Evolutionary conservation across 2,113 vertebrate genomes (phyloP).

Genomic region (Lagopus leucura): DNA sequence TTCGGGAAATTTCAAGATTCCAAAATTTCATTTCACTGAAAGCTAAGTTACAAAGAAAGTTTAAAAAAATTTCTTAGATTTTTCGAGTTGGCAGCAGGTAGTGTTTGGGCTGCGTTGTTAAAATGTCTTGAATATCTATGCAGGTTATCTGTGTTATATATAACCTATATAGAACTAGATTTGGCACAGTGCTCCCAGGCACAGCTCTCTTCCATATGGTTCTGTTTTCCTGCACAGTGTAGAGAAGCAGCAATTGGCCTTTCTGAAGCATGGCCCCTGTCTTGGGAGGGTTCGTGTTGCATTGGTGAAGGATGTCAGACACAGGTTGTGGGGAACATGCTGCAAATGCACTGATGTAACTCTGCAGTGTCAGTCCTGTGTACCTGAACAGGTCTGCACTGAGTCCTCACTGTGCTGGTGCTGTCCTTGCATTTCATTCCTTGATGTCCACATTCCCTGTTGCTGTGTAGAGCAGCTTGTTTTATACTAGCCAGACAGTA

Average conservation of each 20-base stretch:
- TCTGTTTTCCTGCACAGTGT: background rate
- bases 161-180: background rate
- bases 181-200: background rate
- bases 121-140: background rate
- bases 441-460: background rate
- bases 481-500: background rate
- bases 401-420: background rate
- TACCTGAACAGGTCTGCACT: background rate
- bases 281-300: background rate
- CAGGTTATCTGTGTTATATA: background rate
- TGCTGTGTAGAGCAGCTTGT: background rate
- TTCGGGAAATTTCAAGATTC: background rate
- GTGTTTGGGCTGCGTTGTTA: background rate
- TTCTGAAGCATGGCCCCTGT: background rate
- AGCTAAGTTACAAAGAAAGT: background rate
- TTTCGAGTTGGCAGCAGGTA: background rate
- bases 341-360: background rate
- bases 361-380: accelerated
- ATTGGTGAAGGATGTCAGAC: background rate
- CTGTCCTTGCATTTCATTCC: accelerated
- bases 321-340: background rate
- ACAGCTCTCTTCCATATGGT: background rate
- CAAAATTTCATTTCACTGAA: background rate
- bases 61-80: background rate
- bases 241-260: background rate